These are phyloP conservation scores for Selene dorsalis DNA, from an alignment of 2,797 vertebrate genomes.

Conservation along the genomic window DNA sequence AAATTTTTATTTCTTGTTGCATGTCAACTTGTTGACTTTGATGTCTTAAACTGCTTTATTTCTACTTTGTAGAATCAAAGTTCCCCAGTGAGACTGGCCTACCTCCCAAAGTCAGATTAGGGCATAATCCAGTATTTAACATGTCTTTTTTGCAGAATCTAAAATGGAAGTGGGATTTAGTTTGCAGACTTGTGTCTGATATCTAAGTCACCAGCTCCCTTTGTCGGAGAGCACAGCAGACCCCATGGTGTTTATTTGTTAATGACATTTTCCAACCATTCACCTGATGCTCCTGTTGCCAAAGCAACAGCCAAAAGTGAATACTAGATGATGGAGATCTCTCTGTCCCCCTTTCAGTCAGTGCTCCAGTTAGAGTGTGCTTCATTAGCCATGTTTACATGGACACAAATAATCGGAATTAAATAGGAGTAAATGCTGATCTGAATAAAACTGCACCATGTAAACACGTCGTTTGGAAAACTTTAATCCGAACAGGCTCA, in stretches of 20 bases:
- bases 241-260: conserved; percentile 54
- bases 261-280: conserved; percentile 62
- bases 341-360: conserved; percentile 36
- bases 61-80: conserved; percentile 11
- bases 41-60: conserved; percentile 6
- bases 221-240: conserved; percentile 28
- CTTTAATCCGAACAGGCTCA: no score
- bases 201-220: conserved; percentile 8
- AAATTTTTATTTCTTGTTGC: not conserved
- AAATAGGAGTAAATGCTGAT: no score
- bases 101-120: conserved; percentile 28
- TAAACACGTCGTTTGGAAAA: no score
- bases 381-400: no score
- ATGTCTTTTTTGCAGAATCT: conserved; percentile 27
- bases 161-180: conserved; percentile 26
- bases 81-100: conserved; percentile 11
- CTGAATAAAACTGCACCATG: no score
- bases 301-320: conserved; percentile 65
- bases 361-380: conserved; percentile 11
- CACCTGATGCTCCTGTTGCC: conserved; percentile 59
- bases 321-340: conserved; percentile 25
- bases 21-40: conserved; percentile 1
- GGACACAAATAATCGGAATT: no score
- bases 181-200: conserved; percentile 25
- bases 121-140: conserved; percentile 9